phyloP scores from a whole-genome alignment of 2,888 invertebrate species.

The Drosophila picticornis region DNA sequence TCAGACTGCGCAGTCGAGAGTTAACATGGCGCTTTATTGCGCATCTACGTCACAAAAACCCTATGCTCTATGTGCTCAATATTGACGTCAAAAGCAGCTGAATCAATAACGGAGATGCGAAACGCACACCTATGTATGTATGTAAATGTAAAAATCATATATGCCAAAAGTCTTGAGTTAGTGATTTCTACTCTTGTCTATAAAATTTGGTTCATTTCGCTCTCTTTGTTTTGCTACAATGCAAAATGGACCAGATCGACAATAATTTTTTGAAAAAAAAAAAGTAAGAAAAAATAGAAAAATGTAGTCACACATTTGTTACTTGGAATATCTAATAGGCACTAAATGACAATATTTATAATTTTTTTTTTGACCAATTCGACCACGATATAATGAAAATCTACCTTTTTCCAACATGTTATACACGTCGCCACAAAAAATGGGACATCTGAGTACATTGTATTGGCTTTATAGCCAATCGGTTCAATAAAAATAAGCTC shows the following conservation, averaged over 20 bases:
- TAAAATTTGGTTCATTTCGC: not conserved
- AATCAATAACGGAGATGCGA: not conserved
- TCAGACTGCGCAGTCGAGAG: not conserved
- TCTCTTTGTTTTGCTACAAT: not conserved
- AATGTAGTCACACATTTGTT: not conserved
- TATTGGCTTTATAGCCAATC: not conserved
- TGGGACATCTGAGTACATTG: not conserved
- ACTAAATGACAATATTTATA: not conserved
- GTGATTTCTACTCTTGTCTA: not conserved
- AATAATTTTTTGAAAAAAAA: not conserved
- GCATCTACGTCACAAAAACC: not conserved
- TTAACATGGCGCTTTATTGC: not conserved
- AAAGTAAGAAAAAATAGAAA: too few species aligned
- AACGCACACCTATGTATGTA: not conserved
- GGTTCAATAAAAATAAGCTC: not conserved
- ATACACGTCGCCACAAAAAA: not conserved
- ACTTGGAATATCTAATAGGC: not conserved
- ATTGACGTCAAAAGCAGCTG: not conserved
- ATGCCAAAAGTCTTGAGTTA: not conserved
- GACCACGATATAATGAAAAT: not conserved
- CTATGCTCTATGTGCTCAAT: not conserved
- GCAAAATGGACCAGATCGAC: not conserved
- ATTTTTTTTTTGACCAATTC: not conserved
- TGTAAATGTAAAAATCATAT: not conserved
- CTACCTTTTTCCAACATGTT: not conserved